Percentiles rank a stretch among this genome's conserved stretches.
These are phyloP conservation scores for Anoplius nigerrimus DNA, from an alignment of 2,888 invertebrate species.

Conservation along the genomic window DNA sequence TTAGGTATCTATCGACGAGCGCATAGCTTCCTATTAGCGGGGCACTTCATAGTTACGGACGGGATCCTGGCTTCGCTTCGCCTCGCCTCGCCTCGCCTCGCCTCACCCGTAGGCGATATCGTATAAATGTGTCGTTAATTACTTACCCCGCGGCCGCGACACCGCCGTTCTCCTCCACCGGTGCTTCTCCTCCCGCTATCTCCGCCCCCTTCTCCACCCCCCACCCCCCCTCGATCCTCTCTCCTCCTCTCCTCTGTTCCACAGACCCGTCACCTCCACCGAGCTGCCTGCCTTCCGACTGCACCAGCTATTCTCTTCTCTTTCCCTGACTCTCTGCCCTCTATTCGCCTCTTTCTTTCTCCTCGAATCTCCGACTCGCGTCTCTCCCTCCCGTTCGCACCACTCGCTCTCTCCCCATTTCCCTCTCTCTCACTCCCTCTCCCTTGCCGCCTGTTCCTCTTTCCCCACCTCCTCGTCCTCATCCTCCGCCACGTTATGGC, in stretches of 20 bases:
- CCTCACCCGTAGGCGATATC: constrained; percentile 66
- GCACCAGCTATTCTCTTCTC: constrained; percentile 44
- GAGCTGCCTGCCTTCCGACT: constrained; percentile 55
- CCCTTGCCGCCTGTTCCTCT: constrained; percentile 24
- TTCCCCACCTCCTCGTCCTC: constrained; percentile 44
- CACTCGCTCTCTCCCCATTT: constrained; percentile 21
- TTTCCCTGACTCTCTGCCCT: constrained; percentile 20
- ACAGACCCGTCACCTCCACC: constrained; percentile 54
- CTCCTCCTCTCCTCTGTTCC: constrained; percentile 38
- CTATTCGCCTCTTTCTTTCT: constrained; percentile 9
- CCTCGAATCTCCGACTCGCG: constrained; percentile 23
- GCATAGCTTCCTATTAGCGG: constrained; percentile 70
- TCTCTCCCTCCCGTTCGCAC: constrained; percentile 24
- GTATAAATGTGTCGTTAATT: constrained; percentile 74
- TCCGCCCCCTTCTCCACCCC: constrained; percentile 30
- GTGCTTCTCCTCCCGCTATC: constrained; percentile 37
- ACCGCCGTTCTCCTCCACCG: constrained; percentile 57
- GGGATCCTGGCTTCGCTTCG: constrained; percentile 56
- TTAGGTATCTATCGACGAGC: constrained; percentile 68
- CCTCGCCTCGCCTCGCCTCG: constrained; percentile 38
- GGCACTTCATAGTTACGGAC: constrained; percentile 66
- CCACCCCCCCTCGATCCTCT: constrained; percentile 14
- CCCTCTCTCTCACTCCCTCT: constrained; percentile 19
- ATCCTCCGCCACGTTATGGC: constrained; percentile 66
- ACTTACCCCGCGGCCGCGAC: constrained; percentile 70